phyloP scores from a whole-genome alignment of 2,888 invertebrate genomes.

The Meteorus cinctellus region DNA sequence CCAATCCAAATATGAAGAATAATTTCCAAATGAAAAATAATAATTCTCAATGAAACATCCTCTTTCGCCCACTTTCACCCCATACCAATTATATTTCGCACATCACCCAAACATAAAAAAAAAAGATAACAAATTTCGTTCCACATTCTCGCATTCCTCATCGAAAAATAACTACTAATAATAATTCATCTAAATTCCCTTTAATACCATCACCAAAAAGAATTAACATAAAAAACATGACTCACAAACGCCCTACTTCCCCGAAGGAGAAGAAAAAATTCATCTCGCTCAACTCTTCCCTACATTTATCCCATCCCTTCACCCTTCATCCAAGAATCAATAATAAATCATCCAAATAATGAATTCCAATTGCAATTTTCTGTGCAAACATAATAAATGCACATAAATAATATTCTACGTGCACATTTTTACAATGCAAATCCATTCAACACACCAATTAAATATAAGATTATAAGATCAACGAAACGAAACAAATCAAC shows the following conservation, averaged over 20 bases:
- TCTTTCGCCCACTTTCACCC: no score
- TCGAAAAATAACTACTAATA: no score
- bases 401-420: background rate
- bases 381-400: background rate
- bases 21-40: no score
- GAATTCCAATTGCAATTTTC: slow-evolving; percentile 3
- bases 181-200: background rate
- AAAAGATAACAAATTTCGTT: no score
- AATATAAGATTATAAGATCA: background rate
- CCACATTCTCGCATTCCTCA: no score
- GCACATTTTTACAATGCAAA: background rate
- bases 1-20: no score
- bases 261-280: background rate
- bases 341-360: background rate
- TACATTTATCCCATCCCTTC: no score
- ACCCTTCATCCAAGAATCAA: background rate
- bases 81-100: no score
- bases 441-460: background rate
- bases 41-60: no score
- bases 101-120: no score
- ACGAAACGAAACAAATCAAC: background rate
- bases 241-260: no score
- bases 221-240: no score
- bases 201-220: background rate
- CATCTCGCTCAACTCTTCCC: background rate